phyloP scores from a whole-genome alignment of 1,140 invertebrate species.

The Drosophila pruinosa region DNA sequence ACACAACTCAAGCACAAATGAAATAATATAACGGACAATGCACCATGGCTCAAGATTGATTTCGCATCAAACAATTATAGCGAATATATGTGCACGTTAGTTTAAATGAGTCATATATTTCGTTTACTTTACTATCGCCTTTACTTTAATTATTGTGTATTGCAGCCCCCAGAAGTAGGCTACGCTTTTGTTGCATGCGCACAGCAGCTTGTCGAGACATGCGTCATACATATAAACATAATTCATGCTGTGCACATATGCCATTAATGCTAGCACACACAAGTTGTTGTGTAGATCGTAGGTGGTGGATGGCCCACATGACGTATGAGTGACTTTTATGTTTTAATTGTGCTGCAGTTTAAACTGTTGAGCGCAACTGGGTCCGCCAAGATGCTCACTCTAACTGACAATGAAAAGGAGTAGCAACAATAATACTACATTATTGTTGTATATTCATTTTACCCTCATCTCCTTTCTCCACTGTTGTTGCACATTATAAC shows the following conservation, averaged over 20 bases:
- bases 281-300: background rate
- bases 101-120: background rate
- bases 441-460: background rate
- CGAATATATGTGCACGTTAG: background rate
- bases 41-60: constrained; percentile 10
- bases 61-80: constrained; percentile 14
- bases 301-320: constrained; percentile 46
- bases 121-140: background rate
- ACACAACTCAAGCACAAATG: constrained; percentile 37
- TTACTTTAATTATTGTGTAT: background rate
- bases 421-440: background rate
- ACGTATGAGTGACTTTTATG: constrained; percentile 81
- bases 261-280: constrained; percentile 60
- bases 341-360: constrained; percentile 72
- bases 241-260: constrained; percentile 67
- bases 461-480: background rate
- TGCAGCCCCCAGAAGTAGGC: constrained; percentile 58
- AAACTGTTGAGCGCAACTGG: constrained; percentile 65
- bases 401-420: constrained; percentile 67
- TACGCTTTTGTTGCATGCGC: constrained; percentile 46
- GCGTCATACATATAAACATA: constrained; percentile 53
- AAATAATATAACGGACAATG: constrained; percentile 16
- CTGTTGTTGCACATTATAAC: constrained; percentile 42
- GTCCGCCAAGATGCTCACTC: constrained; percentile 52
- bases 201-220: constrained; percentile 13